A percentile compares a stretch with the other conserved stretches of the same genome.
Conservation (phyloP, 2,113 vertebrate genomes). For the Centrocercus urophasianus region DNA sequence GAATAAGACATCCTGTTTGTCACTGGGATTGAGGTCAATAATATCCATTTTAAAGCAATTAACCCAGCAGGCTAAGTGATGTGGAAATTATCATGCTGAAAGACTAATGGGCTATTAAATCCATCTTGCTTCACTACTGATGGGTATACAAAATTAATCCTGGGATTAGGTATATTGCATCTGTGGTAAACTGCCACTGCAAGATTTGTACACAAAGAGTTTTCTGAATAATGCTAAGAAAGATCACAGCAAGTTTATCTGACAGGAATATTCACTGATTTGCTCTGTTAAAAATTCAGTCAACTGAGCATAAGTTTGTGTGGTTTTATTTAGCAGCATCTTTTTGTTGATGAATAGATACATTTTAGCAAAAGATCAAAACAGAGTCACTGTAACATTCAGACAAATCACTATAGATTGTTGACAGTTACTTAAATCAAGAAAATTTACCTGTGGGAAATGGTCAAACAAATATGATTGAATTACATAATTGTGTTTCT, state of each 20-base stretch:
- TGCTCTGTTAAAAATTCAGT: neutral
- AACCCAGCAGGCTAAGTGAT: slow-evolving; percentile 57
- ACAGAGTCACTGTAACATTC: neutral
- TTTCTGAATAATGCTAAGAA: neutral
- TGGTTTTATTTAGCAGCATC: neutral
- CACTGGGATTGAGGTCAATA: slow-evolving; percentile 64
- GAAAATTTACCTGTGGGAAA: slow-evolving; percentile 17
- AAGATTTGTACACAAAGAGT: neutral
- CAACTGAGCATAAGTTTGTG: neutral
- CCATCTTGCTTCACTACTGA: slow-evolving; percentile 9
- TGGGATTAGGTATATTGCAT: slow-evolving; percentile 12
- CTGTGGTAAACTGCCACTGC: neutral
- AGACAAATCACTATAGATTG: neutral
- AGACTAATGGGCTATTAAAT: slow-evolving; percentile 52
- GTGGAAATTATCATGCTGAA: slow-evolving; percentile 53
- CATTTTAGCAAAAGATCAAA: neutral
- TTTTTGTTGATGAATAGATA: neutral
- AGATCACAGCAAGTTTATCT: neutral
- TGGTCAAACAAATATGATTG: neutral
- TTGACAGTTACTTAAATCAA: slow-evolving; percentile 14
- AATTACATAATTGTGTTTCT: slow-evolving; percentile 34
- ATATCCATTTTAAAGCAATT: slow-evolving; percentile 67
- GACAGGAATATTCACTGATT: neutral
- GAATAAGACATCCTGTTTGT: slow-evolving; percentile 42
- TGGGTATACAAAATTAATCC: slow-evolving; percentile 47